These are phyloP conservation scores for Nomada ruficornis DNA, from an alignment of 2,888 invertebrate species.

Conservation along the genomic window DNA sequence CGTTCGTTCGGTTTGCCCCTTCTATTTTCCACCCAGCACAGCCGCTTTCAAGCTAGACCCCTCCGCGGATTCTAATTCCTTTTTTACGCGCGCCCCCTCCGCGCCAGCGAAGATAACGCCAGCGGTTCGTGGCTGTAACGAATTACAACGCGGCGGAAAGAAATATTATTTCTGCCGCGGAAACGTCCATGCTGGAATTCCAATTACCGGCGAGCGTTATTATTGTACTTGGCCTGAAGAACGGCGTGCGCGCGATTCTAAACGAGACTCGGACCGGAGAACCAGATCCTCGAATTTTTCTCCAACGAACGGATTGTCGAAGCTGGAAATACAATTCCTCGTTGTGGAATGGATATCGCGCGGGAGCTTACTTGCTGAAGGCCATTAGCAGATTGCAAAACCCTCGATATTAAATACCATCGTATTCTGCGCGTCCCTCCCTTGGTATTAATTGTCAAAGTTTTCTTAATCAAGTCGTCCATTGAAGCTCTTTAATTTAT, in stretches of 20 bases:
- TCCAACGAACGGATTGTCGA: not conserved
- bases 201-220: conserved; percentile 50
- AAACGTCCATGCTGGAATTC: conserved; percentile 50
- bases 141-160: conserved; percentile 41
- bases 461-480: too few species aligned
- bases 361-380: not conserved
- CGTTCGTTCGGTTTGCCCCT: not conserved
- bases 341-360: conserved; percentile 10
- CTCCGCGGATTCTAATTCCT: conserved; percentile 35
- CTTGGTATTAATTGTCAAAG: too few species aligned
- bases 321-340: not conserved
- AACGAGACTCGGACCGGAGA: not conserved
- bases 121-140: conserved; percentile 15
- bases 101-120: conserved; percentile 35
- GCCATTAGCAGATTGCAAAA: too few species aligned
- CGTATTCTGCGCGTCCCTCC: too few species aligned
- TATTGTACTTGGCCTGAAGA: conserved; percentile 15
- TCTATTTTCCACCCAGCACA: conserved; percentile 16
- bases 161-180: conserved; percentile 49
- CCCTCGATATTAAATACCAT: too few species aligned
- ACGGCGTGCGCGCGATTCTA: not conserved
- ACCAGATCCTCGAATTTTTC: not conserved
- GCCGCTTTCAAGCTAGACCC: conserved; percentile 37
- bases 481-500: too few species aligned
- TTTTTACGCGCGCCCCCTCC: conserved; percentile 22